Conservation (phyloP, 1,140 invertebrate genomes). For the Aphaenogaster rudis region DNA sequence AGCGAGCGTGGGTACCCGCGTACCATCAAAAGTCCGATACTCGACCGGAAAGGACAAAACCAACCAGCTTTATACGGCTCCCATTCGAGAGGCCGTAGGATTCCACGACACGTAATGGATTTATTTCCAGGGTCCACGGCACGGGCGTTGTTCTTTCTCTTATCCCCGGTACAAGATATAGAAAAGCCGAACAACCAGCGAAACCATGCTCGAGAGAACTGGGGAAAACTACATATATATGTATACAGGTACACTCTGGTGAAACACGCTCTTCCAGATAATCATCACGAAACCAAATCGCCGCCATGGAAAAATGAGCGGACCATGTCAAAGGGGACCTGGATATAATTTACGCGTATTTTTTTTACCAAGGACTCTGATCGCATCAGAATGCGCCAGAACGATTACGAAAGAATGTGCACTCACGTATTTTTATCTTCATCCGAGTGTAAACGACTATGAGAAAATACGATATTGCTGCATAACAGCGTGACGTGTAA, state of each 20-base stretch:
- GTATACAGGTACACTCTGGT: background rate
- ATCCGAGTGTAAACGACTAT: background rate
- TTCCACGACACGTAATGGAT: conserved; percentile 48
- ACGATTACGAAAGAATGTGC: conserved; percentile 1
- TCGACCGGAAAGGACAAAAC: conserved; percentile 45
- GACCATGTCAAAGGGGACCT: background rate
- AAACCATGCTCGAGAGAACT: background rate
- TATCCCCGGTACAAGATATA: conserved; percentile 35
- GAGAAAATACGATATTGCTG: conserved; percentile 11
- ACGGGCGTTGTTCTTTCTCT: conserved; percentile 40
- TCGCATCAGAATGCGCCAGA: conserved; percentile 14
- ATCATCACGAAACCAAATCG: conserved; percentile 41
- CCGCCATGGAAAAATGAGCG: conserved; percentile 7
- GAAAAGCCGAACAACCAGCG: conserved; percentile 16
- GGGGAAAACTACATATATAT: conserved; percentile 15
- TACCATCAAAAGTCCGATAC: conserved; percentile 53
- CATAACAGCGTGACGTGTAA: background rate
- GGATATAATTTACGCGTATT: conserved; percentile 7
- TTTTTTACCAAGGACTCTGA: background rate
- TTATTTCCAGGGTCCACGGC: conserved; percentile 50
- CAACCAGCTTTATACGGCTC: conserved; percentile 31
- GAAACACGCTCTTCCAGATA: conserved; percentile 50
- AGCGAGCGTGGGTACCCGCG: conserved; percentile 11
- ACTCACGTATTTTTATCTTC: conserved; percentile 13
- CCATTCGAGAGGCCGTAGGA: conserved; percentile 26